phyloP scores from a whole-genome alignment of 30 jellyfish, hydroid and myxozoan genomes.

The Phacellophora camtschatica region DNA sequence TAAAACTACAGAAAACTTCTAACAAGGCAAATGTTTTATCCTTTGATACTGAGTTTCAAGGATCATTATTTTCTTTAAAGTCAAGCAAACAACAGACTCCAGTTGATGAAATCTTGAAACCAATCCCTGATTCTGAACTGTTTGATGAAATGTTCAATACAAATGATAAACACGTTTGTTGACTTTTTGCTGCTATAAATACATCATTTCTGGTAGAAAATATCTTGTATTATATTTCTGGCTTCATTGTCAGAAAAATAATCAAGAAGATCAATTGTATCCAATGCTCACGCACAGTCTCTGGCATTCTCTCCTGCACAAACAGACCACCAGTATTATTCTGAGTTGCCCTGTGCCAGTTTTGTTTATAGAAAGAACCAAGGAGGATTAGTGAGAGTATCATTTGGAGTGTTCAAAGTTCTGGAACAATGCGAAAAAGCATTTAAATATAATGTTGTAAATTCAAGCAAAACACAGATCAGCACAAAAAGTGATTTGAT shows the following conservation, averaged over 20 bases:
- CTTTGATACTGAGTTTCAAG: background rate
- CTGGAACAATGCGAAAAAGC: no score
- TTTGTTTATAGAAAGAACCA: no score
- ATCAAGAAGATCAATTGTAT: background rate
- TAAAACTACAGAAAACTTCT: background rate
- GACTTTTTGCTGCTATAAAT: background rate
- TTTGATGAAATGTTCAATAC: no score
- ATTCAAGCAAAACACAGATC: no score
- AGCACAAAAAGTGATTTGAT: no score
- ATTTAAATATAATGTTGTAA: no score
- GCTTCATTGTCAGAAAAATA: constrained; percentile 2
- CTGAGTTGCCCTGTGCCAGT: no score
- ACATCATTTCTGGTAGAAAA: background rate
- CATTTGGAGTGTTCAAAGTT: no score
- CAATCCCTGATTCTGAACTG: background rate
- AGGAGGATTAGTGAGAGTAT: no score
- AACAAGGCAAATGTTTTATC: background rate
- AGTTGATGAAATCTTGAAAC: background rate
- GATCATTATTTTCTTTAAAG: constrained; percentile 7
- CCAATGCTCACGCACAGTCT: constrained; percentile 1
- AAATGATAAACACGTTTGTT: background rate
- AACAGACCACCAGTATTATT: no score
- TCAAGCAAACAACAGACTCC: constrained; percentile 18
- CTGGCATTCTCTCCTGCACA: no score
- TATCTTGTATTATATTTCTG: constrained; percentile 7